These are phyloP conservation scores for Perodicticus potto DNA, from an alignment of 2,797 vertebrate species.

Conservation along the genomic window DNA sequence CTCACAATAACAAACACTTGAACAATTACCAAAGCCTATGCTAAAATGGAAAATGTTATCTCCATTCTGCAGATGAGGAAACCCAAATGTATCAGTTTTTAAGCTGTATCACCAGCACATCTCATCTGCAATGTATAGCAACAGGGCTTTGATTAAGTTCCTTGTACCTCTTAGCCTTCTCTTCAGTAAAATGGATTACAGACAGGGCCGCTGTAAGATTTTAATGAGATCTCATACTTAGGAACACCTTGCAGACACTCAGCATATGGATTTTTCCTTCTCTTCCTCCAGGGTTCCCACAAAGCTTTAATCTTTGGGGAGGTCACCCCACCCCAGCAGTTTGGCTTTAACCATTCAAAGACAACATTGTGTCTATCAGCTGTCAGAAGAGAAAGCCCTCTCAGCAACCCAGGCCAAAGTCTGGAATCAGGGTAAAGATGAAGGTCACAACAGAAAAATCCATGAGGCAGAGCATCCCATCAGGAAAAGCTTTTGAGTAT, in stretches of 20 bases:
- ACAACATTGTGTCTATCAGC: neutral
- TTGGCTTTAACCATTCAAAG: constrained; percentile 46
- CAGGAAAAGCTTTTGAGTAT: constrained; percentile 30
- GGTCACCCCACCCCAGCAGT: constrained; percentile 3
- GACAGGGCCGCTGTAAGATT: neutral
- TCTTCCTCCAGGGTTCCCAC: constrained; percentile 35
- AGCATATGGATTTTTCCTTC: constrained; percentile 54
- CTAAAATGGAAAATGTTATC: constrained; percentile 15
- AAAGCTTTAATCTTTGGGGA: constrained; percentile 60
- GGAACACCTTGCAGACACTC: constrained; percentile 57
- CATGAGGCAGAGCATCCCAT: constrained; percentile 22
- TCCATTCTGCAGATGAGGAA: constrained; percentile 56
- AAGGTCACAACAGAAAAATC: constrained; percentile 73
- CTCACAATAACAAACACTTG: constrained; percentile 23
- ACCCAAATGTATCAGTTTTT: neutral
- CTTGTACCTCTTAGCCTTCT: neutral
- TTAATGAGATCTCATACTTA: constrained; percentile 54
- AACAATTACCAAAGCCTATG: constrained; percentile 11
- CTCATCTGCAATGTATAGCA: constrained; percentile 40
- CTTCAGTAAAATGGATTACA: constrained; percentile 42
- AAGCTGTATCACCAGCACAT: neutral
- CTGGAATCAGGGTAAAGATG: constrained; percentile 60
- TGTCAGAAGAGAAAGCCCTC: neutral
- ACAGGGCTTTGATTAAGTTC: constrained; percentile 59
- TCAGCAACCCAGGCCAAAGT: constrained; percentile 36